Evolutionary conservation across 37 sponge, comb jelly and placozoan species (phyloP).

Genomic region (Beroe forskalii): DNA sequence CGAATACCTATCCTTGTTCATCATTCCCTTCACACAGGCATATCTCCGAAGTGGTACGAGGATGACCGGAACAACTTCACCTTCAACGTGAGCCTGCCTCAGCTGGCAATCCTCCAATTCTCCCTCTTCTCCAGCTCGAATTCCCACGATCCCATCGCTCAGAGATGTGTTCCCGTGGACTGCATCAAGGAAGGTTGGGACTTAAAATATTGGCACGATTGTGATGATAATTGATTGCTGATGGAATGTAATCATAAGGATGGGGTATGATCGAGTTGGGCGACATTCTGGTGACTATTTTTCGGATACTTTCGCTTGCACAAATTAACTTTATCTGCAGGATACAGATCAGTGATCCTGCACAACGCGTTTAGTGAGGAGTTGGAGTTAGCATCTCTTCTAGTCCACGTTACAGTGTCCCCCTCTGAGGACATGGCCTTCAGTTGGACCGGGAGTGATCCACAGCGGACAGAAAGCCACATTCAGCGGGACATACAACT

Average conservation of each 20-base stretch:
- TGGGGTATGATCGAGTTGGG: too few species aligned
- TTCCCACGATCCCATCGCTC: not conserved
- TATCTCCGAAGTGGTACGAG: slow-evolving; percentile 52
- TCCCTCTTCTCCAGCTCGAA: slow-evolving; percentile 1
- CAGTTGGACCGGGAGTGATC: not conserved
- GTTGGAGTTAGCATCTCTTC: slow-evolving; percentile 82
- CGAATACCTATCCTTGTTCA: too few species aligned
- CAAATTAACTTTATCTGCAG: slow-evolving; percentile 66
- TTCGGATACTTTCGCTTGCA: too few species aligned
- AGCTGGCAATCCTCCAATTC: slow-evolving; percentile 30
- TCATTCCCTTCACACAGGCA: too few species aligned
- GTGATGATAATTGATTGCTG: too few species aligned
- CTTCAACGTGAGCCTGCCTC: not conserved
- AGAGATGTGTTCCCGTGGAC: slow-evolving; percentile 63
- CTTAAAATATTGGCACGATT: too few species aligned
- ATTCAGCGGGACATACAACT: slow-evolving; percentile 2
- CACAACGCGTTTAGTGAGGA: slow-evolving; percentile 85
- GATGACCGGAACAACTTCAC: not conserved
- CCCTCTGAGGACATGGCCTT: not conserved
- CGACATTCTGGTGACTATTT: too few species aligned
- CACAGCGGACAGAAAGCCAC: not conserved
- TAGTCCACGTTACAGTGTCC: slow-evolving; percentile 70
- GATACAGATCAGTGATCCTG: slow-evolving; percentile 88
- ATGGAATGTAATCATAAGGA: too few species aligned
- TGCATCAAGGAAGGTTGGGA: slow-evolving; percentile 47